A percentile compares a stretch with the other conserved stretches of the same genome.
phyloP scores from a whole-genome alignment of 2,113 vertebrate genomes.

The Pipra filicauda region DNA sequence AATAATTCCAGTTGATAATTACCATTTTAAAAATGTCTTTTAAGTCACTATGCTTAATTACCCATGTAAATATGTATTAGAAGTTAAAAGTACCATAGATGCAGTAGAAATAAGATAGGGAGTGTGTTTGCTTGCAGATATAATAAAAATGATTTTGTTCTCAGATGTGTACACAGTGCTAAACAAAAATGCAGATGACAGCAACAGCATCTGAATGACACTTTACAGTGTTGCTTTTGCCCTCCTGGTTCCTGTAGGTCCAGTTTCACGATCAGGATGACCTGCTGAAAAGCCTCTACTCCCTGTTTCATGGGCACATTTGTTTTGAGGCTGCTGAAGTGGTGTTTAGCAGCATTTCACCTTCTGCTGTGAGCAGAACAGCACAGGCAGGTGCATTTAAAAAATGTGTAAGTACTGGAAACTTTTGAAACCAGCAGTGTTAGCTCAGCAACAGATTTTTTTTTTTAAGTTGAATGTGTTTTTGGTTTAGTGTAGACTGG shows the following conservation, averaged over 20 bases:
- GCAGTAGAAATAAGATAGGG: background rate
- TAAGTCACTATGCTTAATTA: constrained; percentile 48
- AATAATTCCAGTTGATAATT: constrained; percentile 60
- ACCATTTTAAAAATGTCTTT: constrained; percentile 7
- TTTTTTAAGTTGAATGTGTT: background rate
- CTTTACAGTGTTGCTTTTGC: background rate
- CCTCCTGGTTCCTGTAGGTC: background rate
- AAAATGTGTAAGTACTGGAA: background rate
- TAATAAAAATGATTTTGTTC: background rate
- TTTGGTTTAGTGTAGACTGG: background rate
- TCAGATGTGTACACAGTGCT: background rate
- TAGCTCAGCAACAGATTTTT: background rate
- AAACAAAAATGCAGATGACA: background rate
- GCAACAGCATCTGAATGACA: background rate
- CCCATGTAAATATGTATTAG: constrained; percentile 58
- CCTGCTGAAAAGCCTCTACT: background rate
- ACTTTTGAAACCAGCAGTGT: background rate
- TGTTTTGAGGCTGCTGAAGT: background rate
- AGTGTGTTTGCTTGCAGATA: constrained; percentile 24
- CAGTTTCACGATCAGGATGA: background rate
- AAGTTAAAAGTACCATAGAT: constrained; percentile 10
- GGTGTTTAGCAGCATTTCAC: background rate
- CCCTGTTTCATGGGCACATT: background rate
- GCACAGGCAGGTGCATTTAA: background rate
- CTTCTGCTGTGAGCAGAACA: background rate